Evolutionary conservation across 2,113 vertebrate species (phyloP).

Genomic region (Mirza zaza): DNA sequence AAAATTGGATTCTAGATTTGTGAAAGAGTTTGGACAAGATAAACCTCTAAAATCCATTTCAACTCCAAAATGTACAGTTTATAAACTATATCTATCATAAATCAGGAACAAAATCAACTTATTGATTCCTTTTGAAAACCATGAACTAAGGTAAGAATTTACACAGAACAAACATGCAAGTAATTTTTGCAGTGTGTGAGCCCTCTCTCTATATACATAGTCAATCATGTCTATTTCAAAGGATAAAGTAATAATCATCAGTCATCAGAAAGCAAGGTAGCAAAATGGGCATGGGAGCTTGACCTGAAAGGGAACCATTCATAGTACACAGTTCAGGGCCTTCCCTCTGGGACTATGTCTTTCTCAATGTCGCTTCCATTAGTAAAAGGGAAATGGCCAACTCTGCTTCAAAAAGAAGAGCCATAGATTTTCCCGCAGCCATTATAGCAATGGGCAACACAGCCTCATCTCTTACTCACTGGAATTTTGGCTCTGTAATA

Average conservation of each 20-base stretch:
- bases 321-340: background rate
- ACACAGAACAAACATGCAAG: constrained; percentile 3
- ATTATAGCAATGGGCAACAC: background rate
- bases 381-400: constrained; percentile 10
- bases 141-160: constrained; percentile 47
- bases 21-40: constrained; percentile 10
- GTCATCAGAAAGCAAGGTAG: constrained; percentile 22
- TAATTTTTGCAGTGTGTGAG: background rate
- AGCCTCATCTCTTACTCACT: background rate
- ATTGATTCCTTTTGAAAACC: constrained; percentile 1
- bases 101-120: constrained; percentile 24
- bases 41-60: constrained; percentile 34
- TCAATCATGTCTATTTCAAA: background rate
- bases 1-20: constrained; percentile 22
- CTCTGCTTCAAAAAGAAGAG: background rate
- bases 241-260: constrained; percentile 14
- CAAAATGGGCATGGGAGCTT: background rate
- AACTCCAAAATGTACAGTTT: background rate
- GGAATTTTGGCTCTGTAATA: background rate
- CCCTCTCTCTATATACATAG: background rate
- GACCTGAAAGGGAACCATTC: background rate
- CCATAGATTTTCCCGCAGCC: background rate
- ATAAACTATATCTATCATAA: constrained; percentile 25
- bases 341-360: background rate
- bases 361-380: constrained; percentile 28